Conservation (phyloP, 2,888 invertebrate species). For the Graphium colonna region DNA sequence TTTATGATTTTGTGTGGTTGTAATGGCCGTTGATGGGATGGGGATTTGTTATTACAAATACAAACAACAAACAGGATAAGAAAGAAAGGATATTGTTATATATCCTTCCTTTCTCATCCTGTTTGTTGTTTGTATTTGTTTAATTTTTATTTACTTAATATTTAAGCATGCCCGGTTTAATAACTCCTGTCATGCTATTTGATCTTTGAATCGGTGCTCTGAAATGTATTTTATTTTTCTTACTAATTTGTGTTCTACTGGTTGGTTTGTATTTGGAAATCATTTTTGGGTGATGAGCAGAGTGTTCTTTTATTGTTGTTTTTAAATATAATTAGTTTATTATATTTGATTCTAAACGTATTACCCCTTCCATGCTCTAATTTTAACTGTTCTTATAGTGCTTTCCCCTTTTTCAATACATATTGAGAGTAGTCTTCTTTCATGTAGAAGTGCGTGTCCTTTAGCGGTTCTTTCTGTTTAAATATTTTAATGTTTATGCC, state of each 20-base stretch:
- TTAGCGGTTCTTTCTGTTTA: constrained; percentile 19
- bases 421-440: constrained; percentile 27
- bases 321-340: constrained; percentile 25
- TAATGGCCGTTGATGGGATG: constrained; percentile 7
- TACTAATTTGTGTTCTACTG: too few relatives aligned
- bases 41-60: too few relatives aligned
- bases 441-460: too few relatives aligned
- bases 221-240: constrained; percentile 19
- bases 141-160: constrained; percentile 22
- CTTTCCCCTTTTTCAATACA: constrained; percentile 26
- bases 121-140: too few relatives aligned
- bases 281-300: constrained; percentile 22
- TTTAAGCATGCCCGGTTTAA: constrained; percentile 29
- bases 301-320: constrained; percentile 24
- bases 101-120: too few relatives aligned
- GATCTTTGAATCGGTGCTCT: background rate
- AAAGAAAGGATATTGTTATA: constrained; percentile 28
- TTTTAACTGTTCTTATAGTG: constrained; percentile 25
- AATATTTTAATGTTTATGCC: too few relatives aligned
- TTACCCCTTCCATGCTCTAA: too few relatives aligned
- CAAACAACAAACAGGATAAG: too few relatives aligned
- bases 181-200: too few relatives aligned
- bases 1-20: background rate
- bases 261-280: background rate
- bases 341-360: constrained; percentile 27